A percentile compares a stretch with the other conserved stretches of the same genome.
Conservation (phyloP, 2,888 invertebrate species). For the Drosophila kokeensis region DNA sequence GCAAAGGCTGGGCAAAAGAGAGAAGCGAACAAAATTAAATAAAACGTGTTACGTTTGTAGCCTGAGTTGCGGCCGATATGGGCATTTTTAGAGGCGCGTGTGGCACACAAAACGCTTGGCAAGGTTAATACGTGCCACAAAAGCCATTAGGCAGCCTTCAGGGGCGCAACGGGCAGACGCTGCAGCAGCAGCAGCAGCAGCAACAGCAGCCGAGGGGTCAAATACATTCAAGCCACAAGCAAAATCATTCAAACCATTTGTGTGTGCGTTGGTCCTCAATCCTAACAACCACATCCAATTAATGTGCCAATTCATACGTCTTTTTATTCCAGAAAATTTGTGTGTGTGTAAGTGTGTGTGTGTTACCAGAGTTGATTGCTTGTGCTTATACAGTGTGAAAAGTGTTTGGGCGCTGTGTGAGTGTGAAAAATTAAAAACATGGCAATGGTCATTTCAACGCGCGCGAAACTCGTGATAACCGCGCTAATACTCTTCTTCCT, state of each 20-base stretch:
- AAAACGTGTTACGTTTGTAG: conserved; percentile 78
- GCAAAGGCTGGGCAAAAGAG: conserved; percentile 45
- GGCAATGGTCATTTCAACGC: conserved; percentile 89
- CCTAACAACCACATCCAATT: conserved; percentile 56
- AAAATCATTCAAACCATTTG: conserved; percentile 67
- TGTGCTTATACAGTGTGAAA: conserved; percentile 27
- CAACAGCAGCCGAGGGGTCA: conserved; percentile 52
- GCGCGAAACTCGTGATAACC: conserved; percentile 87
- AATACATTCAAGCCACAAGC: conserved; percentile 47
- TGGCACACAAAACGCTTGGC: conserved; percentile 54
- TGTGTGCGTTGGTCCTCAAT: conserved; percentile 28
- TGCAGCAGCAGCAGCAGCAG: conserved; percentile 16
- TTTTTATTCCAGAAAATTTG: conserved; percentile 58
- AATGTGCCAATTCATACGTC: conserved; percentile 68
- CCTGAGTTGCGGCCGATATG: conserved; percentile 40
- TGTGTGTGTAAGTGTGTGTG: neutral
- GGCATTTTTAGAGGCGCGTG: conserved; percentile 47
- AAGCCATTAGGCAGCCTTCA: conserved; percentile 65
- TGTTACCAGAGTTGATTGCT: conserved; percentile 33
- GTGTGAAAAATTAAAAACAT: conserved; percentile 82
- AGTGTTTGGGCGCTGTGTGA: conserved; percentile 52
- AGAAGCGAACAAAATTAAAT: conserved; percentile 69
- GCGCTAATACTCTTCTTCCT: conserved; percentile 87
- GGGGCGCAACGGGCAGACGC: conserved; percentile 18
- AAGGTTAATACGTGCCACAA: conserved; percentile 75